Evolutionary conservation across 2,797 vertebrate genomes (phyloP).

Genomic region (Chiloscyllium punctatum): DNA sequence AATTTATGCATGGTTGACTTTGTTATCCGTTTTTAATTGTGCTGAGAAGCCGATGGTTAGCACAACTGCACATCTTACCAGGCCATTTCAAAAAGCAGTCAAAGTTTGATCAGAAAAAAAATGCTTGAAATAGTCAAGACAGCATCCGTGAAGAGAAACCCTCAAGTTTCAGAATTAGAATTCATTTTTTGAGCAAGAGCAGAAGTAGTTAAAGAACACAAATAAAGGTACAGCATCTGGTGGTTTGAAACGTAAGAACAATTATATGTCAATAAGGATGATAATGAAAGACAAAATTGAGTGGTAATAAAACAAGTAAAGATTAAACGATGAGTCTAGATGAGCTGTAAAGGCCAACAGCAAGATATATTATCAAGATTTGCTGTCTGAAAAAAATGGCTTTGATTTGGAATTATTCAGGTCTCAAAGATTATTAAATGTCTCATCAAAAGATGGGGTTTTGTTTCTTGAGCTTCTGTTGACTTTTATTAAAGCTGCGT

Average conservation of each 20-base stretch:
- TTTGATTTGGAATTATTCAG: neutral
- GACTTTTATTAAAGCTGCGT: neutral
- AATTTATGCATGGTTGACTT: neutral
- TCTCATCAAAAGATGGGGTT: neutral
- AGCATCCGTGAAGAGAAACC: neutral
- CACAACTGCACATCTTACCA: neutral
- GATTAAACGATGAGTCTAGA: neutral
- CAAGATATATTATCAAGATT: neutral
- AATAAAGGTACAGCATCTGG: neutral
- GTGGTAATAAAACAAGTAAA: neutral
- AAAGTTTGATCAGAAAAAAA: neutral
- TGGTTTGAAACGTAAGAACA: neutral
- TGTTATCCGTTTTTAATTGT: neutral
- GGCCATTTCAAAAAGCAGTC: neutral
- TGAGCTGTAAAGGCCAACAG: neutral
- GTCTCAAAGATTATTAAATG: neutral
- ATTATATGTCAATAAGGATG: neutral
- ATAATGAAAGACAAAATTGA: neutral
- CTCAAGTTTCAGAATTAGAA: neutral
- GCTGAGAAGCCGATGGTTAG: neutral
- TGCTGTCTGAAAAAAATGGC: neutral
- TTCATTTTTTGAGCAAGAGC: neutral
- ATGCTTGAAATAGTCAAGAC: neutral
- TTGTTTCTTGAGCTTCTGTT: neutral
- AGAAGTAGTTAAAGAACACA: neutral